A percentile compares a stretch with the other conserved stretches of the same genome.
Evolutionary conservation across 2,888 invertebrate genomes (phyloP).

Genomic region (Miltochrista miniata): DNA sequence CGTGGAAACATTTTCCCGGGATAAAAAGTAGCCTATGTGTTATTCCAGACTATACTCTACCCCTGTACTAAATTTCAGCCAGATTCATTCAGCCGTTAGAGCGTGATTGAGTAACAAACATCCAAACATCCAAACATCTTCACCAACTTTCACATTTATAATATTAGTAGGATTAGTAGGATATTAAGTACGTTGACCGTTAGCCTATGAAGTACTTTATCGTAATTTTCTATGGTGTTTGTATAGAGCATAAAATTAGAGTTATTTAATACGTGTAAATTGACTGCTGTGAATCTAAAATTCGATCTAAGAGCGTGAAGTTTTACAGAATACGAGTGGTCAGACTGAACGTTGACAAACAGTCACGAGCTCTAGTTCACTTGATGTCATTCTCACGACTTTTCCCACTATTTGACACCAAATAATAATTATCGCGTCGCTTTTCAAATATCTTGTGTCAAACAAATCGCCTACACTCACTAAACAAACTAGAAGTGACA

Average conservation of each 20-base stretch:
- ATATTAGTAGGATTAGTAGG: too few species aligned
- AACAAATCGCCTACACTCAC: conserved; percentile 35
- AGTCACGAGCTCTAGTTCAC: conserved; percentile 44
- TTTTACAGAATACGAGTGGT: conserved; percentile 19
- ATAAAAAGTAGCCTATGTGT: too few species aligned
- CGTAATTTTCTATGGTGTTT: conserved; percentile 35
- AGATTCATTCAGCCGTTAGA: too few species aligned
- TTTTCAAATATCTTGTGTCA: conserved; percentile 44
- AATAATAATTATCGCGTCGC: conserved; percentile 52
- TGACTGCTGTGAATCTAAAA: too few species aligned
- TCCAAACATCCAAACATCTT: too few species aligned
- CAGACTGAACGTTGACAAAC: conserved; percentile 17
- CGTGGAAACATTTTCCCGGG: too few species aligned
- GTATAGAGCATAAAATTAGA: background rate
- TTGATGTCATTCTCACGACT: conserved; percentile 55
- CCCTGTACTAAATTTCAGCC: too few species aligned
- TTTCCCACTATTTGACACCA: conserved; percentile 53
- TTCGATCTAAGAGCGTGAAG: background rate
- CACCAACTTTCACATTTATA: too few species aligned
- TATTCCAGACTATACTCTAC: too few species aligned
- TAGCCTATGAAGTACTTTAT: conserved; percentile 8
- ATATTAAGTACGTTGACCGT: too few species aligned
- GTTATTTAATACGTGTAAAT: too few species aligned
- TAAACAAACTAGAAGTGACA: conserved; percentile 33
- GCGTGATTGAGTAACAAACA: too few species aligned